Base-by-base conservation (phyloP, 92 coral and sea anemone genomes). In the Actinernus sp. region DNA sequence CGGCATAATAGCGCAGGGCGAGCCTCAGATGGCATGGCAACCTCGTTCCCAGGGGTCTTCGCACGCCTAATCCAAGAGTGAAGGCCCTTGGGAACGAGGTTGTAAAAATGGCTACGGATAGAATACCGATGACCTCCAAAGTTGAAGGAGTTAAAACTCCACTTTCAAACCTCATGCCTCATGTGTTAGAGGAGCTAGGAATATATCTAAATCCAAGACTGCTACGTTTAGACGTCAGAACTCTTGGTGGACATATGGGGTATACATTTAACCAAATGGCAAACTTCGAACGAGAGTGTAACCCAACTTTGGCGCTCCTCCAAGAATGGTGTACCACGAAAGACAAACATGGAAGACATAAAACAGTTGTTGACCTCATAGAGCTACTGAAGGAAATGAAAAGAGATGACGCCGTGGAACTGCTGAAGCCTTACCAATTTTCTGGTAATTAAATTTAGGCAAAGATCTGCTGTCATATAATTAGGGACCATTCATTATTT, bases 351-450 rank as follows among this genome's bases (percentile, higher is more conserved):
- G n/a, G n/a, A n/a, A n/a, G n/a, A n/a, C 74, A 63, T 2, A 91
- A 81, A 49, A 95, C 95, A 0, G 99, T 95, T 3, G 24, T 92
- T 4, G 77, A 75, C 0, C 62, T 95, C 9, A 80, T 95, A 3
- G 73, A 79, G 0, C 32, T 71, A 19, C 59, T 95, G 2, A 71
- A 46, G 22, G 77, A 71, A n/a, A 95, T 95, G 99, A 73, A 57
- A 32, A 65, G 99, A 57, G 97, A 91, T 27, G 99, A 95, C 60
- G 97, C 95, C 17, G 99, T 92, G 2, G 92, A 84, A 17, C 47
- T 95, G 12, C 64, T 95, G 53, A 65, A 40, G 48, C 90, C 86
- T 2, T 60, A 87, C 31, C 93, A 90, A 62, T 95, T 55, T 75
- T 76, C 93, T 56, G 97, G 97, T 78, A 63, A 73, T 78, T 71